Conservation (phyloP, 2,888 invertebrate genomes). For the Lapara coniferarum region DNA sequence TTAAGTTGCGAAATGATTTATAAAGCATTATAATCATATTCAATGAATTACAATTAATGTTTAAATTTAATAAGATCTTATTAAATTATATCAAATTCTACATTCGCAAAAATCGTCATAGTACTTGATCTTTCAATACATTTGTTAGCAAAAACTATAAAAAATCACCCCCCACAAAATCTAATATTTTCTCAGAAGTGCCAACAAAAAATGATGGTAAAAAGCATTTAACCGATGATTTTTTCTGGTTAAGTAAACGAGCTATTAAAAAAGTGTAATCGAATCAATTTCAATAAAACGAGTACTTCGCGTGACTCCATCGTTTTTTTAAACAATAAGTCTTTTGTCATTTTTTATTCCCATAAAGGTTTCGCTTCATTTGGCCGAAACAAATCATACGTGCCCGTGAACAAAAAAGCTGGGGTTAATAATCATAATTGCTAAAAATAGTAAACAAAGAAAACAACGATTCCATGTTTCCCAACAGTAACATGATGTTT, state of each 20-base stretch:
- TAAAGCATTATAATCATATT: too few relatives aligned
- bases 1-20: too few relatives aligned
- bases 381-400: neutral
- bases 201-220: neutral
- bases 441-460: neutral
- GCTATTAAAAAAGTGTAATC: slow-evolving; percentile 4
- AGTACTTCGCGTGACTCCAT: slow-evolving; percentile 12
- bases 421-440: neutral
- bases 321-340: neutral
- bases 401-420: neutral
- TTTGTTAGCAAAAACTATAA: neutral
- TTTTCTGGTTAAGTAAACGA: slow-evolving; percentile 12
- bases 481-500: too few relatives aligned
- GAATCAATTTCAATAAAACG: slow-evolving; percentile 20
- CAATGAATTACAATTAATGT: too few relatives aligned
- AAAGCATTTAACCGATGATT: slow-evolving; percentile 5
- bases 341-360: neutral
- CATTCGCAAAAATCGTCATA: neutral
- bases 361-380: neutral
- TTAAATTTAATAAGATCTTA: too few relatives aligned
- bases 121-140: neutral
- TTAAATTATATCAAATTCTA: neutral
- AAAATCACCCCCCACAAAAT: neutral
- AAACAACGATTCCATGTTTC: neutral
- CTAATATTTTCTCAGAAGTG: slow-evolving; percentile 20